phyloP scores from a whole-genome alignment of 2,113 vertebrate genomes.

The Rhagologus leucostigma region DNA sequence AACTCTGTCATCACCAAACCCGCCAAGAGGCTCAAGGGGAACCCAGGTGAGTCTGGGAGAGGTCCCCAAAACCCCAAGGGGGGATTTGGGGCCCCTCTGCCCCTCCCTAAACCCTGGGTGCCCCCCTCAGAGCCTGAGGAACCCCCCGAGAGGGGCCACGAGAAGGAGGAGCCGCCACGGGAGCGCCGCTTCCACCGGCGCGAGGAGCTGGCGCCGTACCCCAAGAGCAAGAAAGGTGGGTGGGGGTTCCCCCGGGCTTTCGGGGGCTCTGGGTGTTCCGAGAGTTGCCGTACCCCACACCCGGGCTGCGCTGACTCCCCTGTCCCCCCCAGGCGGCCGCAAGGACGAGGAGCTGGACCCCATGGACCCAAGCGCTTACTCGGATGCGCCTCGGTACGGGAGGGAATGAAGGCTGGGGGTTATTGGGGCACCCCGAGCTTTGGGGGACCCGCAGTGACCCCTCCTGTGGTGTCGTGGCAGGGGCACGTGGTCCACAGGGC shows the following conservation, averaged over 20 bases:
- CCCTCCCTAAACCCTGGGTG: fast-evolving
- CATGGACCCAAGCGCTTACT: not conserved
- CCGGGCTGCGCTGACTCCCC: not conserved
- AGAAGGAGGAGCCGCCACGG: not conserved
- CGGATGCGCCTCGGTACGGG: not conserved
- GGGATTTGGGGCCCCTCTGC: fast-evolving
- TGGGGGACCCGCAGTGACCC: not conserved
- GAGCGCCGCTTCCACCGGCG: not conserved
- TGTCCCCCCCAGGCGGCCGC: not conserved
- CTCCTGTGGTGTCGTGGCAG: not conserved
- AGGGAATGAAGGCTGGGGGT: fast-evolving
- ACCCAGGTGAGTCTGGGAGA: not conserved
- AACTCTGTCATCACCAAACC: not conserved
- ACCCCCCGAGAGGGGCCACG: not conserved
- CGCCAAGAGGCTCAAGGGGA: not conserved
- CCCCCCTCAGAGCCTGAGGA: not conserved
- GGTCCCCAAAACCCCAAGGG: not conserved
- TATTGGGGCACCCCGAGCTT: fast-evolving
- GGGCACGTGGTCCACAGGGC: not conserved
- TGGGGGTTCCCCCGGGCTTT: not conserved
- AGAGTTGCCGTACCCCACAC: not conserved
- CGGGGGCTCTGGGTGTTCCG: not conserved
- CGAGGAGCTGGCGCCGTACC: not conserved
- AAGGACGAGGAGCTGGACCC: not conserved
- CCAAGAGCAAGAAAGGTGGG: not conserved